These are phyloP conservation scores for Saxidomus purpurata DNA, from an alignment of 1,140 invertebrate genomes.

Conservation along the genomic window DNA sequence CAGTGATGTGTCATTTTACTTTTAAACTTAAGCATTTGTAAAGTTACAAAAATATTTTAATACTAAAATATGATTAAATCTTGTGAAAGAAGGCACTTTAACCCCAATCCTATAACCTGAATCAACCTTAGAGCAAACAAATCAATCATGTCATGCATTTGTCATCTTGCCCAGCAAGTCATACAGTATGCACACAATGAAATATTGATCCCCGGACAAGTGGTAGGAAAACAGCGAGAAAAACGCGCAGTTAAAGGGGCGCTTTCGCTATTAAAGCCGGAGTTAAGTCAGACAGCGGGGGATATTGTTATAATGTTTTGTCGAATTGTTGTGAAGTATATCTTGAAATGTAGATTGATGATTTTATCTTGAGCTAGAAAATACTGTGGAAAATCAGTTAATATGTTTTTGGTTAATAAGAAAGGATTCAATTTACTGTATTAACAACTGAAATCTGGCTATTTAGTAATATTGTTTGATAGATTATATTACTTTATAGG, in stretches of 20 bases:
- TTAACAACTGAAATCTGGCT: too few relatives aligned
- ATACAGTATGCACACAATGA: neutral
- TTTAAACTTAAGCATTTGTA: neutral
- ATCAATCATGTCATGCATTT: conserved; percentile 44
- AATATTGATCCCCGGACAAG: conserved; percentile 26
- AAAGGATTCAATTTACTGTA: neutral
- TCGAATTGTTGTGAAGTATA: too few relatives aligned
- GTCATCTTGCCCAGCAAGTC: conserved; percentile 18
- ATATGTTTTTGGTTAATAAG: neutral
- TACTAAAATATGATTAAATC: conserved; percentile 42
- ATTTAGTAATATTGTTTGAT: too few relatives aligned
- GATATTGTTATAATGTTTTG: too few relatives aligned
- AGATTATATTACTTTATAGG: too few relatives aligned
- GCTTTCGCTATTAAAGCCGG: conserved; percentile 7
- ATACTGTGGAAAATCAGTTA: neutral
- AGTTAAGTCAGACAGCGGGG: too few relatives aligned
- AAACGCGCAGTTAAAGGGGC: conserved; percentile 15
- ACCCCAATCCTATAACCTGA: conserved; percentile 29
- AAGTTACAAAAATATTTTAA: conserved; percentile 36
- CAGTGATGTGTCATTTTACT: neutral
- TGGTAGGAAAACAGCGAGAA: neutral
- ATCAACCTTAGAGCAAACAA: conserved; percentile 39
- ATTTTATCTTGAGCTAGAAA: neutral
- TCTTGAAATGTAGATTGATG: too few relatives aligned
- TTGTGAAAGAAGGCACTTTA: conserved; percentile 32